Evolutionary conservation across 2,888 invertebrate species (phyloP), one percentile per base, ranked within the genome.

Genomic region (Idaea straminata): DNA sequence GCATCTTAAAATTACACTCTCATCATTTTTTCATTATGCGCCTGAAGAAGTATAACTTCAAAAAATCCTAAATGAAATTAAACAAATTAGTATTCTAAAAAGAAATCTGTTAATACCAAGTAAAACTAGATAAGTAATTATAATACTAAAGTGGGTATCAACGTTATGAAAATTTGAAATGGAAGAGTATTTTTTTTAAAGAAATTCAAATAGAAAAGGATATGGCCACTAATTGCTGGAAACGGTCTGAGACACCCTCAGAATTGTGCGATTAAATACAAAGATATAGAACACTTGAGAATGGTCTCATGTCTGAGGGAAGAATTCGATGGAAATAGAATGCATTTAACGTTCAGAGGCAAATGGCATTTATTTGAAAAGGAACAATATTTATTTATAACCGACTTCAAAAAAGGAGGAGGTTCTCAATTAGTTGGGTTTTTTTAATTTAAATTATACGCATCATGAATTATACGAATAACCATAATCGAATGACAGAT

Each of bases 141-240:
- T 13, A 47, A 47, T 47, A 47, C 47, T 47, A 47, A 47, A 47
- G 13, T 47, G 47, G 47, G 47, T 68, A 62, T 67, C 34, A 63
- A 64, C 64, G 62, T 60, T 60, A 25, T 60, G 57, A 15, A 65
- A 69, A 64, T 66, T 69, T 47, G 13, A 47, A 47, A 47, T 47
- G 47, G 47, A 47, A 47, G 10, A 47, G 47, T 47, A 47, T 47
- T 47, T 47, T 10, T 47, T 47, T 47, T 7, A 47, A 47, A 47
- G 47, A 47, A 67, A 69, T 67, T 69, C 57, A 63, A 66, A 66
- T 62, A 58, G 63, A 64, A 61, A 67, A 62, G 67, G 63, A 67
- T 67, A 67, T 67, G 63, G 63, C 62, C 65, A 66, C 57, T 69
- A 69, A 69, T 69, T 69, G 69, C 64, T 61, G 36, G 61, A 63